Percentiles rank a stretch among this genome's conserved stretches.
Conservation (phyloP, 2,797 vertebrate species). For the Lithobates sylvaticus region DNA sequence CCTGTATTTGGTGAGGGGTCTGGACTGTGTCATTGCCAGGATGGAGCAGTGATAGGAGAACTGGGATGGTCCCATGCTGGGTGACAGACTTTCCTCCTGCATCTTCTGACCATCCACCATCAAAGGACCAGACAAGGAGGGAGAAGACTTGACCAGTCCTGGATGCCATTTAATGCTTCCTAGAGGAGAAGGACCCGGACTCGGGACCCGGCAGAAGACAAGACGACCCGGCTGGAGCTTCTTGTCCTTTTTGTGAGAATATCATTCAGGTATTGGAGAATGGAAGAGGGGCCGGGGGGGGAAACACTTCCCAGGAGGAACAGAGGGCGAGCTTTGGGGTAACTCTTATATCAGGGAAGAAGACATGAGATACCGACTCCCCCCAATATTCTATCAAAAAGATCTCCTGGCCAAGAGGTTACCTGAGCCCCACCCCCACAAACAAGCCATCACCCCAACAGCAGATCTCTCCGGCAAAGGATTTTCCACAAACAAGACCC, state of each 20-base stretch:
- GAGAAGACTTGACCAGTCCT: neutral
- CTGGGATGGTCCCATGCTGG: neutral
- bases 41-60: neutral
- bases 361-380: neutral
- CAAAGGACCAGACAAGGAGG: neutral
- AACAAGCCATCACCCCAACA: neutral
- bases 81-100: neutral
- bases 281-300: neutral
- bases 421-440: neutral
- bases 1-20: constrained; percentile 13
- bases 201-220: too few relatives aligned
- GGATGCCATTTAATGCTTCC: too few relatives aligned
- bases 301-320: neutral
- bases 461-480: too few relatives aligned
- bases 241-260: too few relatives aligned
- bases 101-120: too few relatives aligned
- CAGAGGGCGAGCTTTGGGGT: neutral
- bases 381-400: neutral
- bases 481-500: too few relatives aligned
- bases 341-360: neutral
- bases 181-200: too few relatives aligned
- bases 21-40: constrained; percentile 20
- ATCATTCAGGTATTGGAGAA: neutral
- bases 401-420: neutral
- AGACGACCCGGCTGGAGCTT: too few relatives aligned